phyloP scores from a whole-genome alignment of 2,888 invertebrate species.

The Neria commutata region DNA sequence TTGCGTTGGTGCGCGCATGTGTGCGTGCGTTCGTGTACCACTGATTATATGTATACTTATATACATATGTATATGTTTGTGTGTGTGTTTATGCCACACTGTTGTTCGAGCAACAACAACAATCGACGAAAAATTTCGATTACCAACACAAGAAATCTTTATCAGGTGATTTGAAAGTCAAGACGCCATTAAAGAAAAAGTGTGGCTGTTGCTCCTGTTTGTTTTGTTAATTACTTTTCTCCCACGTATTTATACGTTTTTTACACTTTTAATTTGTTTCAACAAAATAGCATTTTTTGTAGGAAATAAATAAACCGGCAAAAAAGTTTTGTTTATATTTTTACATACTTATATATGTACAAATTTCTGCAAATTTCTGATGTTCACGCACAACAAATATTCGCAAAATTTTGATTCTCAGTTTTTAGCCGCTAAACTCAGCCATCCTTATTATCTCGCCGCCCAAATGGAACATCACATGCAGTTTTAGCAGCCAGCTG shows the following conservation, averaged over 20 bases:
- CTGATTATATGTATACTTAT: neutral
- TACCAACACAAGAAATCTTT: no score
- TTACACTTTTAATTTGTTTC: conserved; percentile 43
- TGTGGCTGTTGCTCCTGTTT: neutral
- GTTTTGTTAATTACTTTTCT: neutral
- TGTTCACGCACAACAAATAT: no score
- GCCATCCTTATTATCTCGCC: no score
- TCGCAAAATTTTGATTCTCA: neutral
- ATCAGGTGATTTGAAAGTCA: conserved; percentile 16
- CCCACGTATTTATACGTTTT: neutral
- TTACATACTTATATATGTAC: no score
- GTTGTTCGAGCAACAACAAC: no score
- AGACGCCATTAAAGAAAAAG: neutral
- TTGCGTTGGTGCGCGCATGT: neutral
- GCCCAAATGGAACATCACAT: neutral
- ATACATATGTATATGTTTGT: no score
- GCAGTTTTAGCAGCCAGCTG: no score
- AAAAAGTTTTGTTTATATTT: no score
- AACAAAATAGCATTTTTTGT: conserved; percentile 25
- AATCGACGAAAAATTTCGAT: neutral
- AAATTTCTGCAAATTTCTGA: no score
- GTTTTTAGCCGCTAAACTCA: no score
- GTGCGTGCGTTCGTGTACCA: neutral
- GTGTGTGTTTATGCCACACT: no score
- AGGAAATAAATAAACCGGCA: conserved; percentile 36